Base-by-base conservation (phyloP, 2,797 vertebrate species). In the Ptychobarbus kaznakovi region DNA sequence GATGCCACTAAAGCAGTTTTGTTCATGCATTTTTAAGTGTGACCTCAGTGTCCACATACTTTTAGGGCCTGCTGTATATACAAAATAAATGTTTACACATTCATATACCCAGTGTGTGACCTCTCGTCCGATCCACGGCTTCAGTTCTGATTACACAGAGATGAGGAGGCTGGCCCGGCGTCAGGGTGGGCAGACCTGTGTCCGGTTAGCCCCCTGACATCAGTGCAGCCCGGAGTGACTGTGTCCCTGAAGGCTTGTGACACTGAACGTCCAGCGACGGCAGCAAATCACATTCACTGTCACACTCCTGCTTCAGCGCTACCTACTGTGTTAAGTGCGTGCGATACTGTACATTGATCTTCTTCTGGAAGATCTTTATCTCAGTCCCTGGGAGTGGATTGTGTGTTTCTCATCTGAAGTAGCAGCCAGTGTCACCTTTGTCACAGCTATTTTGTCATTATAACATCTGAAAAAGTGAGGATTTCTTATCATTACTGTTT, bases 221-320 rank as follows among this genome's bases (percentile, higher is more conserved):
- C 68, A 49, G 25, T 4, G 40, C 69, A 65, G 70, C 12, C 25
- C 28, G 0, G 81, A 82, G 40, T 49, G 70, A 74, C 58, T 63
- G 70, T 7, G 18, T 83, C 58, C 8, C 58, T 75, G 81, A 83
- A 63, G 28, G 70, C 2, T 82, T 82, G 40, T 63, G 69, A 82
- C 81, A 63, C 40, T 13, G 69, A 73, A 53, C 3, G 12, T 35
- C 44, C 12, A 65, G 56, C 8, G n/a, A 75, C 4, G 4, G 5
- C n/a, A 79, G 40, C 16, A 32, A 81, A 70, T 69, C 79, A 40
- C 63, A 68, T 69, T 38, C 53, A 69, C 44, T 40, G 13, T 32
- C 79, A 81, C 44, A 53, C 16, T 81, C 28, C 46, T 51, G 16
- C 61, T 38, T 68, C 56, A 38, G 53, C 10, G 0, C 49, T 70